A percentile compares a stretch with the other conserved stretches of the same genome.
These are phyloP conservation scores for Hucho hucho DNA, from an alignment of 2,113 vertebrate species.

Conservation along the genomic window DNA sequence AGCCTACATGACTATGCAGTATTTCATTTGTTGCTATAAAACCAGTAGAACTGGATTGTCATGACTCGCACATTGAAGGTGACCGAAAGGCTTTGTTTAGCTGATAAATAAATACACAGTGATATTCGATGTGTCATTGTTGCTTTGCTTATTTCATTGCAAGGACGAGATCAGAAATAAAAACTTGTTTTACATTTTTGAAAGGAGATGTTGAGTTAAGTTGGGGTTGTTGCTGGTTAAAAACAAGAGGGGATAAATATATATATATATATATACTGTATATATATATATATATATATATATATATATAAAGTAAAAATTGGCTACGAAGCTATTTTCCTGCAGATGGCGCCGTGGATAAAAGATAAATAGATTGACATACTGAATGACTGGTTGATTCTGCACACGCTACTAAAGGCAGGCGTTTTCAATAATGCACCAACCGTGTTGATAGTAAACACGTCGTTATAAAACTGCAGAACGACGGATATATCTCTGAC, in stretches of 20 bases:
- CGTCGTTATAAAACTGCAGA: conserved; percentile 31
- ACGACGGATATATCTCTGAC: too few species aligned
- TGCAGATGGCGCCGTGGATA: background rate
- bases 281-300: too few species aligned
- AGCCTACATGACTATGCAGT: too few species aligned
- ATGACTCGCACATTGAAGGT: too few species aligned
- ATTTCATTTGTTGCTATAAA: too few species aligned
- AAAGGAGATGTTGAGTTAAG: background rate
- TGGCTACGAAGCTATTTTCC: background rate
- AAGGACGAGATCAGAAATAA: background rate
- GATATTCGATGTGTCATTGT: background rate
- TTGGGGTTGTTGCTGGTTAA: background rate
- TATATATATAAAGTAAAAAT: too few species aligned
- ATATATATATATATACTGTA: too few species aligned
- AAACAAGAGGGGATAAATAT: background rate
- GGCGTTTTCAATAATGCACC: conserved; percentile 36
- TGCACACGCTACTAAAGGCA: conserved; percentile 10
- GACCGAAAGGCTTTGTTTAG: too few species aligned
- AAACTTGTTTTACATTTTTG: too few species aligned
- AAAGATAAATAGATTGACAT: background rate
- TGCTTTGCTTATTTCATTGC: background rate
- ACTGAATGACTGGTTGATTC: background rate
- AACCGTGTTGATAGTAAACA: conserved; percentile 18
- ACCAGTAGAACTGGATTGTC: too few species aligned
- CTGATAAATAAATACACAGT: background rate